Percentiles rank a stretch among this genome's conserved stretches.
phyloP scores from a whole-genome alignment of 1,140 invertebrate genomes.

The Papilio polyxenes region DNA sequence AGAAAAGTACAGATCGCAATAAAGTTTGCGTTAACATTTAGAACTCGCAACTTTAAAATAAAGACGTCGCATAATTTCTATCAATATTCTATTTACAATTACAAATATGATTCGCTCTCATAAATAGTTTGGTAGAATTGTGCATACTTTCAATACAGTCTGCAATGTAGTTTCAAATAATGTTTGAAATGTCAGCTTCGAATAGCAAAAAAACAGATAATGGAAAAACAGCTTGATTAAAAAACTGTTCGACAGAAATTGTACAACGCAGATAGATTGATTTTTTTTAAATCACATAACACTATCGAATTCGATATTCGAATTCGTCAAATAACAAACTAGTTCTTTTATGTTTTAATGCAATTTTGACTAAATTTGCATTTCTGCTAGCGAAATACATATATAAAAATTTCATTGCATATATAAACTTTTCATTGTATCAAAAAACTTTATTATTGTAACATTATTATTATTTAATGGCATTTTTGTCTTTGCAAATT shows the following conservation, averaged over 20 bases:
- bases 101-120: background rate
- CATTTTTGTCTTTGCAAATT: background rate
- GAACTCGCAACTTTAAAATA: background rate
- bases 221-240: constrained; percentile 27
- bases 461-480: no score
- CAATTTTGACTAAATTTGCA: no score
- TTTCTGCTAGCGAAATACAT: no score
- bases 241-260: background rate
- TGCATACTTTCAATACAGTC: background rate
- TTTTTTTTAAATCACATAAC: background rate
- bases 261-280: background rate
- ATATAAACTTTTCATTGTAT: no score
- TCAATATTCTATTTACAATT: no score
- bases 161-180: constrained; percentile 5
- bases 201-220: constrained; percentile 12
- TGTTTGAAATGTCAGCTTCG: constrained; percentile 15
- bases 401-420: no score
- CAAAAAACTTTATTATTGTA: no score
- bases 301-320: background rate
- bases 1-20: no score
- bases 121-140: background rate
- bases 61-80: no score
- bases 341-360: no score
- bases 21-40: background rate
- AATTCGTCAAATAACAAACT: background rate